phyloP scores from a whole-genome alignment of 2,888 invertebrate species.

The Drosophila buzzatii region DNA sequence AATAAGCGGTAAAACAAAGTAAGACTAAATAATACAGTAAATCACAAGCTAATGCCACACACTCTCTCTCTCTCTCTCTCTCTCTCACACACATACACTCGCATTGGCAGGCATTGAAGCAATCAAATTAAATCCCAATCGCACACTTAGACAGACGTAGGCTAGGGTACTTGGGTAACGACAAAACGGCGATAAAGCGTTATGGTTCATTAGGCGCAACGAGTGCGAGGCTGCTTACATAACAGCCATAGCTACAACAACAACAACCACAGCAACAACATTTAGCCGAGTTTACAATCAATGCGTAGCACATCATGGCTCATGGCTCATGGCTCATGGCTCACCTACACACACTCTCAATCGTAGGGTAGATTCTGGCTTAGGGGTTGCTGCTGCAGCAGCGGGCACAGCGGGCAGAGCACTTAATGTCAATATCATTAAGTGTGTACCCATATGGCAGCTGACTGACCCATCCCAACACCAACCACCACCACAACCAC shows the following conservation, averaged over 20 bases:
- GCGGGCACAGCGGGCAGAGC: conserved; percentile 19
- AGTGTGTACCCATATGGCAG: conserved; percentile 64
- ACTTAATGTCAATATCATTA: conserved; percentile 79
- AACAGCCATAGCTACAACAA: conserved; percentile 18
- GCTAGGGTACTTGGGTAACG: conserved; percentile 52
- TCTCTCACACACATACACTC: conserved; percentile 26
- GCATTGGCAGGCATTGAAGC: conserved; percentile 69
- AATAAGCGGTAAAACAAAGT: conserved; percentile 80
- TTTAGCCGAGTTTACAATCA: conserved; percentile 62
- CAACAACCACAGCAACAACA: conserved; percentile 34
- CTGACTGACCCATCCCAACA: conserved; percentile 27
- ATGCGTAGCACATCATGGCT: conserved; percentile 60
- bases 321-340: conserved; percentile 43
- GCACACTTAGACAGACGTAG: conserved; percentile 70
- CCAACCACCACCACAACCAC: conserved; percentile 42
- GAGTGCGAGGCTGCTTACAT: conserved; percentile 53
- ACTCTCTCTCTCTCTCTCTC: neutral
- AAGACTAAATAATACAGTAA: conserved; percentile 80
- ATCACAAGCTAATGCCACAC: conserved; percentile 76
- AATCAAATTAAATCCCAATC: conserved; percentile 82
- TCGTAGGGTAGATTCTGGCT: conserved; percentile 22
- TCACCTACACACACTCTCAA: conserved; percentile 50
- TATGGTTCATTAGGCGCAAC: conserved; percentile 79
- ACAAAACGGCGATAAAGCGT: conserved; percentile 78
- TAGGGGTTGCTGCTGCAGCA: conserved; percentile 57